A percentile compares a stretch with the other conserved stretches of the same genome.
phyloP scores from a whole-genome alignment of 2,113 vertebrate species.

The Tauraco erythrolophus region DNA sequence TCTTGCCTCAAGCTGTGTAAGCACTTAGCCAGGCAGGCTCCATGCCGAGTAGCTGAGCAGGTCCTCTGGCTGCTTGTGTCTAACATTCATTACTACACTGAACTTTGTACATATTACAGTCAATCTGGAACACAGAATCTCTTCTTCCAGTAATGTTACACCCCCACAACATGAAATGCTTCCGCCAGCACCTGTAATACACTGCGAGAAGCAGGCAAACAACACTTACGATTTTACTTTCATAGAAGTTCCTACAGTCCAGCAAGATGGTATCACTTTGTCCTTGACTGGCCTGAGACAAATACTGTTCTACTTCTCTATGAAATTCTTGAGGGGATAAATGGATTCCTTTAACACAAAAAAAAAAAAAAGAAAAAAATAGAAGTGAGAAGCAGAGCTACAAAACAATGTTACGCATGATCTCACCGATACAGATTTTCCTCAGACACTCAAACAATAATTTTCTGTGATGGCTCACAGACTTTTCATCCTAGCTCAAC shows the following conservation, averaged over 20 bases:
- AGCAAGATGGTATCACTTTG: slow-evolving; percentile 86
- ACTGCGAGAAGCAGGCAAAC: not conserved
- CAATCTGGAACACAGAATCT: not conserved
- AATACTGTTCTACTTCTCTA: slow-evolving; percentile 86
- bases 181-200: not conserved
- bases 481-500: not conserved
- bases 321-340: slow-evolving; percentile 93
- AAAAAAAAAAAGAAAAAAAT: not conserved
- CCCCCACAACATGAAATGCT: not conserved
- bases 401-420: not conserved
- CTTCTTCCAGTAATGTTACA: not conserved
- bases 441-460: not conserved
- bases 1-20: not conserved
- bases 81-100: not conserved
- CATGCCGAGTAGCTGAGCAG: not conserved
- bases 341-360: slow-evolving; percentile 82
- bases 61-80: not conserved
- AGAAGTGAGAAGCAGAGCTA: not conserved
- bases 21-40: not conserved
- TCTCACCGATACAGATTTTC: not conserved
- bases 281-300: slow-evolving; percentile 74
- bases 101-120: not conserved
- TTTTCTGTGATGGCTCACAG: not conserved
- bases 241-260: slow-evolving; percentile 98
- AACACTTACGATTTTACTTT: slow-evolving; percentile 96